Conservation (phyloP, 2,888 invertebrate species). For the Fragum fragum region DNA sequence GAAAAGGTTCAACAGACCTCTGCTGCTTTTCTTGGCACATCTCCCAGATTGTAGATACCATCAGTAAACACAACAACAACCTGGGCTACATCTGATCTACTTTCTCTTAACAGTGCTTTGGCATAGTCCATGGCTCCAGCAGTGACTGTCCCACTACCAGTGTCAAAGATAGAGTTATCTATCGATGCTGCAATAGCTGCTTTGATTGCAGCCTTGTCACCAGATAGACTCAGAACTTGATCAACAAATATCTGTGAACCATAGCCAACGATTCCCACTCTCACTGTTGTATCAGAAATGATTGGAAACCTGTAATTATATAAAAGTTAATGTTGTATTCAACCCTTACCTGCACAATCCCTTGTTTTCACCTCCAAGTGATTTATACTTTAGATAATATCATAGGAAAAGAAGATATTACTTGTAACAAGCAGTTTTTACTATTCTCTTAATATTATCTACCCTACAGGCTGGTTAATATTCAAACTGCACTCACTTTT, state of each 20-base stretch:
- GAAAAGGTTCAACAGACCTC: not conserved
- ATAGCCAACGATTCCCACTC: slow-evolving; percentile 7
- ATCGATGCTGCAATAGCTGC: not conserved
- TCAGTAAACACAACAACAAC: slow-evolving; percentile 36
- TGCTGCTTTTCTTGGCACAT: not conserved
- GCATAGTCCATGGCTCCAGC: slow-evolving; percentile 21
- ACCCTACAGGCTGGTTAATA: no score
- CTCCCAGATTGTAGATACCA: slow-evolving; percentile 20
- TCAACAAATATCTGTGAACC: not conserved
- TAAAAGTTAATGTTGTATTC: not conserved
- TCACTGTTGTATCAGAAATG: slow-evolving; percentile 8
- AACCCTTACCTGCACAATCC: no score
- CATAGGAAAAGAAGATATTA: no score
- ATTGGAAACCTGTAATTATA: not conserved
- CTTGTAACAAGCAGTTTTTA: no score
- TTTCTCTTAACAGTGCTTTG: slow-evolving; percentile 1
- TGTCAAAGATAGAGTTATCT: not conserved
- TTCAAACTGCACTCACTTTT: no score
- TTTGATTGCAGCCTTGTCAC: not conserved
- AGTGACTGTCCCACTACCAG: slow-evolving; percentile 18
- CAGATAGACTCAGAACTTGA: not conserved
- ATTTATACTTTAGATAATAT: no score
- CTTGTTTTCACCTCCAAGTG: no score
- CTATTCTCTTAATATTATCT: no score
- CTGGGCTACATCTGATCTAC: not conserved